Percentiles rank a stretch among this genome's conserved stretches.
Conservation (phyloP, 2,888 invertebrate genomes). For the Agrotis ipsilon region DNA sequence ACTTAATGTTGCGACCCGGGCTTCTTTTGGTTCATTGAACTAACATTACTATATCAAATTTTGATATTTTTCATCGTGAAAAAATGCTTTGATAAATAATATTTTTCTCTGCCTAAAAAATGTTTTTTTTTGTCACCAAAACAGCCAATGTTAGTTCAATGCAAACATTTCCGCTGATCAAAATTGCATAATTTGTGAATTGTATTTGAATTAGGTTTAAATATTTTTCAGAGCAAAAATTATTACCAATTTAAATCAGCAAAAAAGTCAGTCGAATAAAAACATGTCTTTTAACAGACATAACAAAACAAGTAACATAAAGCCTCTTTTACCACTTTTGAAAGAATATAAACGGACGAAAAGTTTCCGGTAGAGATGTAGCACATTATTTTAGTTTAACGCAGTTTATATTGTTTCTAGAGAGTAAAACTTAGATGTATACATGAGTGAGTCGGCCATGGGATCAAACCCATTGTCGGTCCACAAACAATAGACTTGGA, state of each 20-base stretch:
- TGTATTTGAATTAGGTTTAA: background rate
- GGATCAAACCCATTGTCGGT: constrained; percentile 60
- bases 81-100: constrained; percentile 19
- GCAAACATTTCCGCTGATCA: constrained; percentile 24
- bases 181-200: constrained; percentile 16
- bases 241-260: constrained; percentile 36
- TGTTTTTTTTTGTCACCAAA: constrained; percentile 13
- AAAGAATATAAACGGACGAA: constrained; percentile 41
- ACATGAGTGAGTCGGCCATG: constrained; percentile 56
- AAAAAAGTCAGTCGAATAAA: constrained; percentile 40
- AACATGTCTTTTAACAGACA: constrained; percentile 60
- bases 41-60: constrained; percentile 41
- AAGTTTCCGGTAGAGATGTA: constrained; percentile 5
- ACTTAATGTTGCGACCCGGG: constrained; percentile 31
- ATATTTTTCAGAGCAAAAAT: constrained; percentile 8
- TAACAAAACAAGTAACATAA: constrained; percentile 38
- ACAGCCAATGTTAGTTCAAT: constrained; percentile 44
- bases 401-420: constrained; percentile 49
- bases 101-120: constrained; percentile 19
- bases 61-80: constrained; percentile 4
- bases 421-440: constrained; percentile 51
- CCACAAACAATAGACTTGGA: constrained; percentile 57
- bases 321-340: constrained; percentile 52
- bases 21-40: constrained; percentile 36
- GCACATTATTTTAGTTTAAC: constrained; percentile 12